These are phyloP conservation scores for Ginglymostoma cirratum DNA, from an alignment of 2,113 vertebrate genomes.

Conservation along the genomic window DNA sequence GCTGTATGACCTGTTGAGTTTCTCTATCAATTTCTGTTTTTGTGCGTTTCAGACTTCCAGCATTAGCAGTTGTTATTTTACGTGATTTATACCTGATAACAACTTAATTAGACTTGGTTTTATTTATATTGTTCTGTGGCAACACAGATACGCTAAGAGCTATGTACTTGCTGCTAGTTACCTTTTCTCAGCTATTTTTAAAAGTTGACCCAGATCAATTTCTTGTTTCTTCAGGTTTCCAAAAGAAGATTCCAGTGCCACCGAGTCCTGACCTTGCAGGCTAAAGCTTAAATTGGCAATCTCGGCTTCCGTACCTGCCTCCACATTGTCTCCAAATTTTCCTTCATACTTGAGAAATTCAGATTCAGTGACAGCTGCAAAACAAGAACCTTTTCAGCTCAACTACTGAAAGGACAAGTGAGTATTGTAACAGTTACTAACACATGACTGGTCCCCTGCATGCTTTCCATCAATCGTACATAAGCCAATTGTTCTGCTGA, in stretches of 20 bases:
- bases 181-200: slow-evolving; percentile 64
- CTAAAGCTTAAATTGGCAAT: slow-evolving; percentile 56
- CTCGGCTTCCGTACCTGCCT: slow-evolving; percentile 52
- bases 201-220: slow-evolving; percentile 72
- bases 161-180: slow-evolving; percentile 41
- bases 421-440: background rate
- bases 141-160: slow-evolving; percentile 42
- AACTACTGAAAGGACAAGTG: background rate
- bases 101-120: slow-evolving; percentile 20
- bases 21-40: no score
- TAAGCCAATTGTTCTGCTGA: slow-evolving; percentile 38
- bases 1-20: no score
- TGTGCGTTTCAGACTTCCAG: no score
- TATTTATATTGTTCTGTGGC: slow-evolving; percentile 43
- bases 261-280: slow-evolving; percentile 54
- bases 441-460: background rate
- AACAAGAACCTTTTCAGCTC: slow-evolving; percentile 19
- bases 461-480: background rate
- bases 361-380: slow-evolving; percentile 65
- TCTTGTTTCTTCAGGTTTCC: slow-evolving; percentile 82
- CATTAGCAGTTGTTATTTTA: no score
- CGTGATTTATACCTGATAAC: background rate
- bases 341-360: slow-evolving; percentile 77
- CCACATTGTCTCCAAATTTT: slow-evolving; percentile 60
- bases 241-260: slow-evolving; percentile 74